phyloP scores from a whole-genome alignment of 2,113 vertebrate species.

The Ceyx melanurus region DNA sequence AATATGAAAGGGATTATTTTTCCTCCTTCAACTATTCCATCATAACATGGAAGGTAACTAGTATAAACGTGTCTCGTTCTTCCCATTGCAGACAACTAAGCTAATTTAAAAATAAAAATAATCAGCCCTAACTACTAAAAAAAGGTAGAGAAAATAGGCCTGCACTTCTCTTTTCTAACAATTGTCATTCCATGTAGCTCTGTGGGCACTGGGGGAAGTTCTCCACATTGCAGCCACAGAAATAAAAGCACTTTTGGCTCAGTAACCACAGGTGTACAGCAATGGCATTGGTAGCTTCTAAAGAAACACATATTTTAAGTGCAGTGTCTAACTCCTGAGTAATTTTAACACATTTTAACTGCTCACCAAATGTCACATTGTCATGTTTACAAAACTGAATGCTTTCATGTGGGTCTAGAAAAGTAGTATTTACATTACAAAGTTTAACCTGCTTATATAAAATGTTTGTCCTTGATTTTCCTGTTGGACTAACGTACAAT shows the following conservation, averaged over 20 bases:
- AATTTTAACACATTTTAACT: neutral
- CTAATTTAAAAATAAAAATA: neutral
- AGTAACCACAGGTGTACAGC: neutral
- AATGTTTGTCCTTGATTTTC: neutral
- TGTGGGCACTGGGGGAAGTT: neutral
- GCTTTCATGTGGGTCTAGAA: slow-evolving; percentile 17
- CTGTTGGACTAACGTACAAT: slow-evolving; percentile 11
- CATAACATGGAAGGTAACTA: neutral
- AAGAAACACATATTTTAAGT: slow-evolving; percentile 14
- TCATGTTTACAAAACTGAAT: neutral
- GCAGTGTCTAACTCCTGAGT: neutral
- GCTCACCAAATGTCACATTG: neutral
- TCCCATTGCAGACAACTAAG: neutral
- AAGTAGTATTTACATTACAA: slow-evolving; percentile 27
- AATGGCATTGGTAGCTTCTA: neutral
- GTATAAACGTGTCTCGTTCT: neutral
- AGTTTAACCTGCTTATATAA: slow-evolving; percentile 20
- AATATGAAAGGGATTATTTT: neutral
- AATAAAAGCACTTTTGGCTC: neutral
- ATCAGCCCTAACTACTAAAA: neutral
- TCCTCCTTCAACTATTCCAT: neutral
- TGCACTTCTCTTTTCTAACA: neutral
- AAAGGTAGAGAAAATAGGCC: neutral
- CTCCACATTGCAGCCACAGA: neutral
- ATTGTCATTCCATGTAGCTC: neutral